Base-by-base conservation (phyloP, 2,113 vertebrate species). In the Oreocharis arfaki region DNA sequence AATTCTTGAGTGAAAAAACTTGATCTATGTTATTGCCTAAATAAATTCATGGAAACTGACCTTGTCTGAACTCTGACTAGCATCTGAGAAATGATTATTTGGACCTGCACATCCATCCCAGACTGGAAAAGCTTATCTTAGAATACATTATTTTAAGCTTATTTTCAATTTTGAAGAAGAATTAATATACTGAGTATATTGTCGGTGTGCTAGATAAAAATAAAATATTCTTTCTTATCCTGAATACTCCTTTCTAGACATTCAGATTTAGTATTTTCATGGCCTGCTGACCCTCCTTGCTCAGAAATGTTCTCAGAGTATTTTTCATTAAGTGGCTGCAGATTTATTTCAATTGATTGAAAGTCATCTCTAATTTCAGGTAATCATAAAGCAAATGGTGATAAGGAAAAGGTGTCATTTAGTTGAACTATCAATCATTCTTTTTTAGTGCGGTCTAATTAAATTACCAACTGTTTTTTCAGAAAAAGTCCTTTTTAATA, bases 301-400 rank as follows among this genome's bases (percentile, higher is more conserved):
- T 77, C 81, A 95, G 92, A 93, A 93, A 57, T 2, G 24, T 70
- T 94, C 68, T 70, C 33, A 77, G 78, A 64, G 61, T 83, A 13
- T 87, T 93, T 96, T 96, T 94, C 61, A 94, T 89, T 93, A 90
- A 84, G 81, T 84, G 37, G 57, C 57, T 92, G 77, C 63, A 81
- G 81, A 87, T 94, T 76, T 91, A 91, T 93, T 93, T 85, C 67
- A 94, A 93, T 79, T 69, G 59, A 77, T 91, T 89, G 87, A 55
- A 85, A 93, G 55, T 83, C 14, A n/a, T 92, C 42, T 77, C 67
- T 96, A 97, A 96, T 97, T 93, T 76, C 55, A 94, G 70, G 78
- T 93, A 91, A 89, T 87, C 75, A 69, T 87, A 94, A 96, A 85
- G 63, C 50, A 95, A 94, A 75, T 60, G n/a, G 74, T 53, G 53